Evolutionary conservation across 1,140 invertebrate genomes (phyloP), one percentile per base, ranked within the genome.

Genomic region (Polypedilum vanderplanki): DNA sequence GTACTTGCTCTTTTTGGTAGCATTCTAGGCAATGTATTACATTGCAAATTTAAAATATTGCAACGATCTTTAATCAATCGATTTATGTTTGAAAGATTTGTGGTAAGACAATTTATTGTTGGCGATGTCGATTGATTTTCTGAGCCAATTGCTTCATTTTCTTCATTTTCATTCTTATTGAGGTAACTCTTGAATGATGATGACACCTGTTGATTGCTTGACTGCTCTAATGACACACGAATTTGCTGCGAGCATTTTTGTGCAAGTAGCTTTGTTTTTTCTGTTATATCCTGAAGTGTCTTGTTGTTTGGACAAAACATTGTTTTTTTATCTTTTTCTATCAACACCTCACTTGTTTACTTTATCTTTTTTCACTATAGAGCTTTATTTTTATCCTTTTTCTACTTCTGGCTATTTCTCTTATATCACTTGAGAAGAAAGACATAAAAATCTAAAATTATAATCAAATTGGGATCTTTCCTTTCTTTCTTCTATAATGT

Each of bases 211-310:
- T 78, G 64, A 77, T 77, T 9, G 77, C 77, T 20, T 20, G 65
- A 70, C 10, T n/a, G 17, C 3, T 70, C 65, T 18, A 22, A 10
- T 9, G 24, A 41, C 10, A 41, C 22, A 15, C 67, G 75, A 22
- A 76, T 74, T 74, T 76, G 76, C 18, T 76, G 74, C 1, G 76
- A 57, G 73, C 82, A 82, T 77, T 82, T 82, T 74, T 80, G 78
- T 15, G 81, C 81, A 57, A 82, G 79, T 76, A 81, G 77, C 77
- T 82, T 83, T 0, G 80, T 83, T 80, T 83, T 83, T 78, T 82
- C 81, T 0, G 79, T 79, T 17, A 83, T 76, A 73, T 76, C 80
- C 40, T 81, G 79, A 64, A 76, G 12, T 10, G 46, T 74, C 12
- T 76, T 75, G 40, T 75, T 76, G 9, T 70, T 8, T 40, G 75